Base-by-base conservation (phyloP, 2,888 invertebrate species). In the Hypsopygia costalis region DNA sequence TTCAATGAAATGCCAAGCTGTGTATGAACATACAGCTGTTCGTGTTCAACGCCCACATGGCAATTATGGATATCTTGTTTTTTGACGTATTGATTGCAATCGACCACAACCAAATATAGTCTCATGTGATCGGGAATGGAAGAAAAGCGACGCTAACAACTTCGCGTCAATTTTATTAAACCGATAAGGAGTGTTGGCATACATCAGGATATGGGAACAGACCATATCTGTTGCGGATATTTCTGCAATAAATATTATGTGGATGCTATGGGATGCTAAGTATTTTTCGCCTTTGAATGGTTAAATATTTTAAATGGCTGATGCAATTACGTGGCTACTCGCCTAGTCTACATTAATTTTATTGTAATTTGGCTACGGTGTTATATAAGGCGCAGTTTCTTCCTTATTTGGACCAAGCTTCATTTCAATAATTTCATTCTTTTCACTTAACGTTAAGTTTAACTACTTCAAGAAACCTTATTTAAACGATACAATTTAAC, bases 1-100 rank as follows among this genome's bases (percentile, higher is more conserved):
- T 80, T 57, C 60, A 51, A 68, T 74, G 67, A 73, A 81, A 81
- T 80, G 79, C 71, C 82, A 79, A 66, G 54, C 62, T 61, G 16
- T 3, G 16, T 16, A 4, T 70, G 54, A 61, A 58, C 61, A 61
- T 65, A 65, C 76, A 80, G 77, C 80, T 77, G 79, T 77, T 71
- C 67, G 63, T 59, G 57, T 53, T 58, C 4, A 47, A 63, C 75
- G 66, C 69, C 70, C 59, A 67, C 69, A 54, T 55, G 52, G 56
- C 69, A 66, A 68, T 76, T 71, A 74, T 66, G 68, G 65, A 51
- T 58, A 61, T 59, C 62, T 46, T 48, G 60, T 63, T 70, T 72
- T 67, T 8, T 62, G 55, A 63, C 58, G 58, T 63, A 69, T 70
- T 69, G 64, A 72, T 74, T 72, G 57, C 66, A 51, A 49, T 60